Conservation (phyloP, 2,888 invertebrate species). For the Carabus problematicus region DNA sequence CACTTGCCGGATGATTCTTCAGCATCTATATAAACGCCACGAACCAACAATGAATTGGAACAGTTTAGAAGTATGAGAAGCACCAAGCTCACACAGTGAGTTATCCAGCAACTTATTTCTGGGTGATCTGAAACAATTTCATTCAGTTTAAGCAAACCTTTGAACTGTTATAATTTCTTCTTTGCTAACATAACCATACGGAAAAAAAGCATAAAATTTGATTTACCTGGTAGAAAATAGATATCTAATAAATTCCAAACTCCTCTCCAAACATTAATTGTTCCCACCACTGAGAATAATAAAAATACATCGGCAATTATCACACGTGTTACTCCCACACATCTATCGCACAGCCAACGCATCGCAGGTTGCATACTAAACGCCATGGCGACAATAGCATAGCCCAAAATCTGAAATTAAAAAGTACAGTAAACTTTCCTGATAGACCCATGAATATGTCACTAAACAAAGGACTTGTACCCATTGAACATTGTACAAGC, state of each 20-base stretch:
- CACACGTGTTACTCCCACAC: constrained; percentile 72
- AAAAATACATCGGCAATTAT: constrained; percentile 79
- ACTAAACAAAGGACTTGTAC: too few species aligned
- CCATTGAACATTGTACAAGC: too few species aligned
- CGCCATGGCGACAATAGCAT: constrained; percentile 73
- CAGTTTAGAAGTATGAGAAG: constrained; percentile 82
- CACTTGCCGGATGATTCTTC: constrained; percentile 84
- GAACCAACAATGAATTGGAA: constrained; percentile 84
- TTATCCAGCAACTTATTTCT: constrained; percentile 81
- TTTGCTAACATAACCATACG: too few species aligned
- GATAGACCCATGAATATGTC: too few species aligned
- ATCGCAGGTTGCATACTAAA: constrained; percentile 79
- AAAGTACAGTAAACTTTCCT: constrained; percentile 1
- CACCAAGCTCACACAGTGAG: constrained; percentile 76
- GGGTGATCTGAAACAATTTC: constrained; percentile 66
- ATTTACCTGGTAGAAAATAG: constrained; percentile 76
- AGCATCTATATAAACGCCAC: constrained; percentile 88
- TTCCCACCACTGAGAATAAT: constrained; percentile 78
- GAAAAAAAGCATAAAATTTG: too few species aligned
- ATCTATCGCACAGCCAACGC: constrained; percentile 72
- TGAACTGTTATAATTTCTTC: too few species aligned
- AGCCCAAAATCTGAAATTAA: constrained; percentile 72
- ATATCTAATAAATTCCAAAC: constrained; percentile 83
- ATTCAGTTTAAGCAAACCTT: too few species aligned
- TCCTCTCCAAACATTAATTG: constrained; percentile 88